These are phyloP conservation scores for Drosophila mauritiana DNA, from an alignment of 1,140 invertebrate genomes.

Conservation along the genomic window DNA sequence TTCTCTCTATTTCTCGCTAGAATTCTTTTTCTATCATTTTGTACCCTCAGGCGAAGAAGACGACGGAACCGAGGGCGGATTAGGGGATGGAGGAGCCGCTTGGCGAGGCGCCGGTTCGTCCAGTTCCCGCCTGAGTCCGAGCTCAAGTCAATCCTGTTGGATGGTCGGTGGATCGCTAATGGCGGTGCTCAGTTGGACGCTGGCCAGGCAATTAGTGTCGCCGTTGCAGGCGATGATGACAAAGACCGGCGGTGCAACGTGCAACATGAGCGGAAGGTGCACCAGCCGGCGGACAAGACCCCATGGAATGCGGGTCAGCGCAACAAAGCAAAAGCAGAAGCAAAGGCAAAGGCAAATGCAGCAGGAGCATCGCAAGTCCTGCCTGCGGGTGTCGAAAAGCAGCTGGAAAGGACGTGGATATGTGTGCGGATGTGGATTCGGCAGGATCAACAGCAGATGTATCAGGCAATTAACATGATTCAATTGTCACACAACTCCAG, in stretches of 20 bases:
- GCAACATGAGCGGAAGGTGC: slow-evolving; percentile 18
- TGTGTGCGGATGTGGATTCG: slow-evolving; percentile 14
- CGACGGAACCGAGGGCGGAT: slow-evolving; percentile 56
- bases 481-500: slow-evolving; percentile 76
- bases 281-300: slow-evolving; percentile 23
- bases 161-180: slow-evolving; percentile 51
- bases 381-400: slow-evolving; percentile 57
- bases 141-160: slow-evolving; percentile 39
- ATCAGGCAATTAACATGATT: slow-evolving; percentile 82
- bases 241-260: slow-evolving; percentile 26
- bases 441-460: slow-evolving; percentile 54
- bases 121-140: slow-evolving; percentile 25
- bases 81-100: slow-evolving; percentile 70
- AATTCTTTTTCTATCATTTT: slow-evolving; percentile 74
- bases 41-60: slow-evolving; percentile 81
- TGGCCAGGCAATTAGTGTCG: slow-evolving; percentile 72
- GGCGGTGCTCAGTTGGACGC: slow-evolving; percentile 68
- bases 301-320: slow-evolving; percentile 39
- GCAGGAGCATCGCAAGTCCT: slow-evolving; percentile 1
- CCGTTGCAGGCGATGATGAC: slow-evolving; percentile 52
- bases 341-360: slow-evolving; percentile 21
- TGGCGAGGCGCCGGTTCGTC: slow-evolving; percentile 61
- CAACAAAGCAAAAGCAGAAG: slow-evolving; percentile 17
- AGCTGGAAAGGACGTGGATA: slow-evolving; percentile 39
- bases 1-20: slow-evolving; percentile 79